These are phyloP conservation scores for Homarus americanus DNA, from an alignment of 1,140 invertebrate species.

Conservation along the genomic window DNA sequence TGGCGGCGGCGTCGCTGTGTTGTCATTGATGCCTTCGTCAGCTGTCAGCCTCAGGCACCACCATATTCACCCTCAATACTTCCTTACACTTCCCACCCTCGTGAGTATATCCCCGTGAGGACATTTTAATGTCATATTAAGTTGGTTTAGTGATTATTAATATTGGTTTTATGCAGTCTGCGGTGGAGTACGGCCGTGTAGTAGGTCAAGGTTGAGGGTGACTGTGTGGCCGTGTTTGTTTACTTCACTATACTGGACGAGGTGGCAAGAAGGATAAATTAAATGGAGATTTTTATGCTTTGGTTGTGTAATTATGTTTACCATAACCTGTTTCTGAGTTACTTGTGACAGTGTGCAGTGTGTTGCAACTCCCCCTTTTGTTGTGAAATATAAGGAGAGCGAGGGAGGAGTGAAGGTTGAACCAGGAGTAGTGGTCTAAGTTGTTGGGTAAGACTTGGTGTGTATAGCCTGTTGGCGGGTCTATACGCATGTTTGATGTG, in stretches of 20 bases:
- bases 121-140: background rate
- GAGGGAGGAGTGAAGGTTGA: too few relatives aligned
- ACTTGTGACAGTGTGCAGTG: background rate
- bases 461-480: too few relatives aligned
- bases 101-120: background rate
- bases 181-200: background rate
- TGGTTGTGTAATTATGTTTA: too few relatives aligned
- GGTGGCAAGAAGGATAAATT: background rate
- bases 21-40: background rate
- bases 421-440: too few relatives aligned
- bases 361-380: background rate
- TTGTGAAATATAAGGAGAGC: background rate
- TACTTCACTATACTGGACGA: background rate
- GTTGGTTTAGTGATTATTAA: too few relatives aligned
- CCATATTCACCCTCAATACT: background rate
- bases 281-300: background rate
- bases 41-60: background rate
- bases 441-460: too few relatives aligned
- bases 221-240: background rate
- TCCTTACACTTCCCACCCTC: background rate
- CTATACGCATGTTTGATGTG: too few relatives aligned
- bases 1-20: background rate
- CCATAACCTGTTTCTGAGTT: too few relatives aligned
- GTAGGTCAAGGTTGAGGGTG: background rate
- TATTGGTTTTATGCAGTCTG: too few relatives aligned